Percentiles rank a stretch among this genome's conserved stretches.
Conservation (phyloP, 92 coral and sea anemone species). For the Actinostola sp. region DNA sequence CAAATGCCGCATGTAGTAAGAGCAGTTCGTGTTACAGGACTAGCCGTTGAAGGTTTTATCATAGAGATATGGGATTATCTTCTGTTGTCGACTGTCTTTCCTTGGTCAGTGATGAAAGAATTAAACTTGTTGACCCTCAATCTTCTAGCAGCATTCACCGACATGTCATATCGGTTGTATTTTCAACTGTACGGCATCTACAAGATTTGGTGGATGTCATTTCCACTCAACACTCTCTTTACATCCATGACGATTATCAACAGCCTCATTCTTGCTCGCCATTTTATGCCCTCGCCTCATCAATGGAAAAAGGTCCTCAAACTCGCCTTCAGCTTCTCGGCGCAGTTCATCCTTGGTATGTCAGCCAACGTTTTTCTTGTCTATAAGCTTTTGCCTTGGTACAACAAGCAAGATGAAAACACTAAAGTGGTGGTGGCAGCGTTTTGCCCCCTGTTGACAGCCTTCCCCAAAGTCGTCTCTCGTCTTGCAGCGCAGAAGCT, state of each 20-base stretch:
- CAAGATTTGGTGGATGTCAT: conserved; percentile 49
- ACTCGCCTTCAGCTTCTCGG: conserved; percentile 40
- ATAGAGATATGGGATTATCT: conserved; percentile 63
- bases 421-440: conserved; percentile 49
- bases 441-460: conserved; percentile 43
- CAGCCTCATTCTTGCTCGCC: conserved; percentile 30
- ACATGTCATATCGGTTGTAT: no score
- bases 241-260: conserved; percentile 23
- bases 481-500: conserved; percentile 49
- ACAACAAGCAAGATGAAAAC: conserved; percentile 33
- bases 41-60: conserved; percentile 49
- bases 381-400: conserved; percentile 45
- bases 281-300: conserved; percentile 2
- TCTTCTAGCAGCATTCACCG: conserved; percentile 36
- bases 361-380: conserved; percentile 33
- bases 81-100: conserved; percentile 37
- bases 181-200: conserved; percentile 45
- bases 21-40: conserved; percentile 43
- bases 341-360: conserved; percentile 57
- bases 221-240: conserved; percentile 34
- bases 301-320: conserved; percentile 3
- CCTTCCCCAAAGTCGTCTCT: conserved; percentile 45
- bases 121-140: conserved; percentile 44
- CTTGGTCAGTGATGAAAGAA: conserved; percentile 52
- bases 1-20: conserved; percentile 24